Conservation (phyloP, 1,140 invertebrate species). For the Galleria mellonella region DNA sequence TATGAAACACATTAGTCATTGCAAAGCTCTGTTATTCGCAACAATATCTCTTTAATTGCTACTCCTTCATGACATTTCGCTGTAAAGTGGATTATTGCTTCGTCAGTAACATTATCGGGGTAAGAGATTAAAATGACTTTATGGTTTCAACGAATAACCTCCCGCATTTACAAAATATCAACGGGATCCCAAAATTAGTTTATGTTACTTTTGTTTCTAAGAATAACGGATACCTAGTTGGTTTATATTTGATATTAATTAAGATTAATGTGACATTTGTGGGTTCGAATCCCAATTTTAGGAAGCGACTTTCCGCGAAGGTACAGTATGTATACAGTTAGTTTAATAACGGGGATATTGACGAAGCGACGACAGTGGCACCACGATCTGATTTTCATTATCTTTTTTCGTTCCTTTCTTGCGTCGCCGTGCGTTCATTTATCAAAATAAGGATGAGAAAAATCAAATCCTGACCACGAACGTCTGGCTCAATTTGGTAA, state of each 20-base stretch:
- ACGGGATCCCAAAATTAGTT: too few relatives aligned
- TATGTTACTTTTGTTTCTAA: too few relatives aligned
- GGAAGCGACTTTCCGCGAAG: background rate
- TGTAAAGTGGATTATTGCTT: slow-evolving; percentile 20
- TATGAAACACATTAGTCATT: slow-evolving; percentile 11
- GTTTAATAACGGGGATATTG: too few relatives aligned
- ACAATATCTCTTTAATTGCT: slow-evolving; percentile 28
- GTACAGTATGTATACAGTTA: background rate
- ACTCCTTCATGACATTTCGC: slow-evolving; percentile 21
- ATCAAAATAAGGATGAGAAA: slow-evolving; percentile 82
- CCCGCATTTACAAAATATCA: too few relatives aligned
- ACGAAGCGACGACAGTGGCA: slow-evolving; percentile 1
- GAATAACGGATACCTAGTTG: too few relatives aligned
- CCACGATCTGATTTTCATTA: slow-evolving; percentile 36
- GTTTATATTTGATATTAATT: too few relatives aligned
- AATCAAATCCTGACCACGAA: slow-evolving; percentile 96
- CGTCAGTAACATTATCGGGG: slow-evolving; percentile 19
- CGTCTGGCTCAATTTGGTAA: slow-evolving; percentile 97
- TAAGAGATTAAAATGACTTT: slow-evolving; percentile 24
- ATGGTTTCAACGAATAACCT: slow-evolving; percentile 10
- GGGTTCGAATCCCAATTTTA: slow-evolving; percentile 8
- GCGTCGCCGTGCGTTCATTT: slow-evolving; percentile 61
- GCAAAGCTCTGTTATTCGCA: slow-evolving; percentile 23
- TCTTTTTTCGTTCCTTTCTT: slow-evolving; percentile 69
- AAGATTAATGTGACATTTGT: background rate